Evolutionary conservation across 2,888 invertebrate genomes (phyloP).

Genomic region (Abrostola tripartita): DNA sequence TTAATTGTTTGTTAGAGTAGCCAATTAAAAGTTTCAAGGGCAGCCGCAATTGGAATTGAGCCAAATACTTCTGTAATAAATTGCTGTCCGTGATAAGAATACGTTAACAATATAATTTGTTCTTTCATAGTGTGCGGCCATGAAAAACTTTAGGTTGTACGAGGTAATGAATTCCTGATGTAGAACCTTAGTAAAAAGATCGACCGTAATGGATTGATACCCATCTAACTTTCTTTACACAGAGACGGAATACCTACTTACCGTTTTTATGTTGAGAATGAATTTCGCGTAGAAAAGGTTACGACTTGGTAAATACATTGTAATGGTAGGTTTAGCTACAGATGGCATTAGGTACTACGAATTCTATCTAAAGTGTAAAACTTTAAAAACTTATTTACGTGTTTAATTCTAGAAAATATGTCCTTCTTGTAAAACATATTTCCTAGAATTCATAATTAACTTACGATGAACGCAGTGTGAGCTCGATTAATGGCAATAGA

Average conservation of each 20-base stretch:
- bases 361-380: no score
- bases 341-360: neutral
- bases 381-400: no score
- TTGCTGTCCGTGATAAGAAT: constrained; percentile 64
- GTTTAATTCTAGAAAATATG: no score
- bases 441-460: no score
- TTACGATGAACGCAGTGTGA: no score
- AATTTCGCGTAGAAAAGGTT: constrained; percentile 35
- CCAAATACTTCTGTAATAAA: constrained; percentile 66
- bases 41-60: constrained; percentile 67
- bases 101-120: constrained; percentile 60
- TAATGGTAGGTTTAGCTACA: neutral
- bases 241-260: constrained; percentile 13
- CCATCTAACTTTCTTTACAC: constrained; percentile 37
- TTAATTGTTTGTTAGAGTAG: constrained; percentile 63
- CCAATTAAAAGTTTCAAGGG: constrained; percentile 76
- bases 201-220: constrained; percentile 51
- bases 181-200: constrained; percentile 45
- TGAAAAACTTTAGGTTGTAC: constrained; percentile 51
- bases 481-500: no score
- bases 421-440: no score
- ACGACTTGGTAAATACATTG: constrained; percentile 13
- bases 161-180: constrained; percentile 56
- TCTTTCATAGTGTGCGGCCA: constrained; percentile 51
- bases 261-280: constrained; percentile 33